Evolutionary conservation across 2,888 invertebrate species (phyloP), one percentile per base, ranked within the genome.

Genomic region (Chalcosyrphus nemorum): DNA sequence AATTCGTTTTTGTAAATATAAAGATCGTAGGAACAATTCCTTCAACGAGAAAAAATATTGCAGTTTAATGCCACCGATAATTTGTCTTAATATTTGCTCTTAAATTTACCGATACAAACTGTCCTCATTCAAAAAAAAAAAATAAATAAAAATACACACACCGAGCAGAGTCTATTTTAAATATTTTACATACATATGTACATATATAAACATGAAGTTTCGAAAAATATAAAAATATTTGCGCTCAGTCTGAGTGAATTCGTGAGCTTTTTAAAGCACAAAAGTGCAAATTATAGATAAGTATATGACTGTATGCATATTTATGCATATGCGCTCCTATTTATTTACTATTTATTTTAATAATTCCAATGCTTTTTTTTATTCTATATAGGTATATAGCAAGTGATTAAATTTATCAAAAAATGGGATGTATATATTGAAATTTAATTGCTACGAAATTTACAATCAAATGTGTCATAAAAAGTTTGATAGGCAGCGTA

Each of bases 161-260:
- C 63, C 21, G n/a, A 63, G 35, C 3, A 17, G 27, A 59, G 50
- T 21, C 38, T 66, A 59, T 59, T 77, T 72, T 54, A 52, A 66
- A 65, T 32, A 65, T 81, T 57, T 47, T 24, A 24, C 4, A 24
- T 4, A 24, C 24, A 24, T 24, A 24, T 24, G 24, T 24, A 24
- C 24, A 24, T 24, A 24, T 24, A 56, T 50, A 57, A 21, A 7
- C 19, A 63, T 17, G 0, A 35, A 61, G 29, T 21, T 72, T 75
- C 9, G 13, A 61, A 76, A 65, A 71, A 50, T 27, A 57, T 15
- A 54, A 43, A 76, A 52, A 81, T 47, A 70, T 70, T 41, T 35
- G 52, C 57, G 29, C 71, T 70, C 63, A 57, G 19, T 9, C 43
- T 80, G 72, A 80, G 78, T 77, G 47, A 29, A 63, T 35, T 13